phyloP scores from a whole-genome alignment of 2,888 invertebrate species.

The Lepidochrysops patricia region DNA sequence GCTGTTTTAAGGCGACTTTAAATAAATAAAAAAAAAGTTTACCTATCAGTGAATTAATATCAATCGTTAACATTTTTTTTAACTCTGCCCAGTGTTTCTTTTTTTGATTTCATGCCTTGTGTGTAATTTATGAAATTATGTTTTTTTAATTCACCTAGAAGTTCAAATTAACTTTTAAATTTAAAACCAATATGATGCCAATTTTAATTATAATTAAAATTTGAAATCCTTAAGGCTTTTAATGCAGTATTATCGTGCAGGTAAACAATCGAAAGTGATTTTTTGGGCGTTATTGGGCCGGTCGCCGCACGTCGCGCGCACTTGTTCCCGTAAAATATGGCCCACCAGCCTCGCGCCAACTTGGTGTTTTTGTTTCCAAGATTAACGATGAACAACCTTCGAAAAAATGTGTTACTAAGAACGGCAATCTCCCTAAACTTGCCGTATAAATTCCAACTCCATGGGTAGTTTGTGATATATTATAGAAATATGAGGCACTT shows the following conservation, averaged over 20 bases:
- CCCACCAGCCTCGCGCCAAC: slow-evolving; percentile 51
- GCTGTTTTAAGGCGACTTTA: too few relatives aligned
- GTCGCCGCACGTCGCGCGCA: slow-evolving; percentile 56
- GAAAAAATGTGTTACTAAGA: slow-evolving; percentile 65
- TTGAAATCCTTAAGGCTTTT: not conserved
- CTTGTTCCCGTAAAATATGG: slow-evolving; percentile 61
- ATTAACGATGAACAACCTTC: slow-evolving; percentile 69
- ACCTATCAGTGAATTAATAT: too few relatives aligned
- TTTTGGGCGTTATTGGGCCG: slow-evolving; percentile 24
- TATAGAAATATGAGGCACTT: not conserved
- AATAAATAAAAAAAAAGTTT: too few relatives aligned
- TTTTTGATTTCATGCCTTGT: too few relatives aligned
- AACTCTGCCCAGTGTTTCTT: too few relatives aligned
- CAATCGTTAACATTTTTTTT: too few relatives aligned
- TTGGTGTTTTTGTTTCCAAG: slow-evolving; percentile 70
- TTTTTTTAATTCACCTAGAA: too few relatives aligned
- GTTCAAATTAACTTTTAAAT: too few relatives aligned
- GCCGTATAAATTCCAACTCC: slow-evolving; percentile 46
- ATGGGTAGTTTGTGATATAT: not conserved
- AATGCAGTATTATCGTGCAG: slow-evolving; percentile 12
- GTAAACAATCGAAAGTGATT: slow-evolving; percentile 22
- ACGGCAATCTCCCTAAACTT: slow-evolving; percentile 51
- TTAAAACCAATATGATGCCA: too few relatives aligned
- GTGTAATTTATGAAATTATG: too few relatives aligned
- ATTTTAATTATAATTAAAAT: too few relatives aligned